Conservation (phyloP, 2,797 vertebrate genomes). For the Pangasius sanitwongsei region DNA sequence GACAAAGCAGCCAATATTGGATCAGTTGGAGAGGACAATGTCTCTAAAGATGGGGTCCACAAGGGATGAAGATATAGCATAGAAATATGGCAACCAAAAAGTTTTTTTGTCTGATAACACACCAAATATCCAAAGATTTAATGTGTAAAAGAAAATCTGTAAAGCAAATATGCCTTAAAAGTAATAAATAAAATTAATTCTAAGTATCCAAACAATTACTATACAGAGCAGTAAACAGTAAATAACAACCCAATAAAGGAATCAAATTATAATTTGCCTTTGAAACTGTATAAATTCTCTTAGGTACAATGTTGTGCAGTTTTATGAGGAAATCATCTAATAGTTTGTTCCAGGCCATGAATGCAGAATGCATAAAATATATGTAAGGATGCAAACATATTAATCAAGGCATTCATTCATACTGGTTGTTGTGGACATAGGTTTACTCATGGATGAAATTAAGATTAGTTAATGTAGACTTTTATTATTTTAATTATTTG, state of each 20-base stretch:
- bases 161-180: not conserved
- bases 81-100: not conserved
- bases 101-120: not conserved
- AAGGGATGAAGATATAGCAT: not conserved
- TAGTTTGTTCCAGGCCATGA: not conserved
- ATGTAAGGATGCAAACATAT: not conserved
- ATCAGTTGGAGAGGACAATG: constrained; percentile 55
- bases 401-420: not conserved
- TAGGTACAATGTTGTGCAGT: not conserved
- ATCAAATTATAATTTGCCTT: too few species aligned
- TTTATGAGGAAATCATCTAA: not conserved
- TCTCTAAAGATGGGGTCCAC: constrained; percentile 22
- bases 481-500: not conserved
- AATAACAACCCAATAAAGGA: not conserved
- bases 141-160: not conserved
- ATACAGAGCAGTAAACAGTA: not conserved
- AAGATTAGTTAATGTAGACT: not conserved
- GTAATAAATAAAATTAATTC: not conserved
- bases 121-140: not conserved
- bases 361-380: too few species aligned
- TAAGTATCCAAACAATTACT: too few species aligned
- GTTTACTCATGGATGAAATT: not conserved
- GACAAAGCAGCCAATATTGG: constrained; percentile 65
- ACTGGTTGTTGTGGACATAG: not conserved
- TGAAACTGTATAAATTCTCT: not conserved